A percentile compares a stretch with the other conserved stretches of the same genome.
Evolutionary conservation across 1,140 invertebrate genomes (phyloP).

Genomic region (Monomorium pharaonis): DNA sequence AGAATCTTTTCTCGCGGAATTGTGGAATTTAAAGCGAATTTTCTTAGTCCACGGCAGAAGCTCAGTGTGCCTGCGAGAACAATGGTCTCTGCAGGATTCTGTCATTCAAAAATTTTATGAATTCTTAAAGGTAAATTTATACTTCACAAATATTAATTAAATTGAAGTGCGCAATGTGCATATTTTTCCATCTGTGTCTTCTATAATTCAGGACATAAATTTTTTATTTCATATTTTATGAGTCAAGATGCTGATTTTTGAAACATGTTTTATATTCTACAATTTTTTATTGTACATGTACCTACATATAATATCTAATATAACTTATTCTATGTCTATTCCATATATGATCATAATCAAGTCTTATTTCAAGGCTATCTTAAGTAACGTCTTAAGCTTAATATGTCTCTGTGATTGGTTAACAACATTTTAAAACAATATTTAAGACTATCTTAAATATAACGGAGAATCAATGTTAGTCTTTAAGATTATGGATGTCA

Average conservation of each 20-base stretch:
- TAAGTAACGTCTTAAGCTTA: too few relatives aligned
- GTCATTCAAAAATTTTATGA: slow-evolving; percentile 9
- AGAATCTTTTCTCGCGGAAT: not conserved
- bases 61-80: not conserved
- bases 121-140: not conserved
- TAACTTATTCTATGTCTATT: not conserved
- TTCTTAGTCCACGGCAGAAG: slow-evolving; percentile 8
- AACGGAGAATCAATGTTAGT: too few relatives aligned
- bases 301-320: not conserved
- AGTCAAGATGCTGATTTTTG: not conserved
- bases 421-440: too few relatives aligned
- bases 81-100: not conserved
- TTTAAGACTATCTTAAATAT: too few relatives aligned
- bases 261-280: not conserved
- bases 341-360: too few relatives aligned
- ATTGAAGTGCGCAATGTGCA: not conserved
- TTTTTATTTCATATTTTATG: not conserved
- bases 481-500: too few relatives aligned
- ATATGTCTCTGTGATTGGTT: too few relatives aligned
- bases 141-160: not conserved
- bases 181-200: not conserved
- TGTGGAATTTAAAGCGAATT: slow-evolving; percentile 30
- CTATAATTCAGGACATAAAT: not conserved
- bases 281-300: not conserved
- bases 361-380: too few relatives aligned